These are phyloP conservation scores for Ormyrus nitidulus DNA, from an alignment of 2,888 invertebrate genomes.

Conservation along the genomic window DNA sequence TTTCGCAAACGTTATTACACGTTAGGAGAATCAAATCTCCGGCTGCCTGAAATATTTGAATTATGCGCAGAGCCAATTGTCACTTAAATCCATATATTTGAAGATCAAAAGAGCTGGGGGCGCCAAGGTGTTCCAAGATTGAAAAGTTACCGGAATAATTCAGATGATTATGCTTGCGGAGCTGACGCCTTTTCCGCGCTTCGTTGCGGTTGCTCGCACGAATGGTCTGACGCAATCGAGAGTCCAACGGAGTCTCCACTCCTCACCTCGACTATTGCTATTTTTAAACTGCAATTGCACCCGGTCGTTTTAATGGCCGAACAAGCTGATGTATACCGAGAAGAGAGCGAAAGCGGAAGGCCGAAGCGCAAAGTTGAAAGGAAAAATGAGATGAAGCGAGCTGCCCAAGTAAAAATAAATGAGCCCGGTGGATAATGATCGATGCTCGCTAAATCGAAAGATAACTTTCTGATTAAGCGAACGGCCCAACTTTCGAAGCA, in stretches of 20 bases:
- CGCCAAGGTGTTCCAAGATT: constrained; percentile 25
- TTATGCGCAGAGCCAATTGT: neutral
- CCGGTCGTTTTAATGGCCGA: constrained; percentile 71
- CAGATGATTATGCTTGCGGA: constrained; percentile 61
- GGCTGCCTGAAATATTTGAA: neutral
- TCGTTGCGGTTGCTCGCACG: constrained; percentile 22
- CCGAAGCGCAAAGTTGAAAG: constrained; percentile 4
- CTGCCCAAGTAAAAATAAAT: too few species aligned
- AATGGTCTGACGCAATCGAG: constrained; percentile 72
- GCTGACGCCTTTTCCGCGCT: constrained; percentile 59
- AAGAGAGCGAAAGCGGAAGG: constrained; percentile 18
- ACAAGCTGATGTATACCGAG: constrained; percentile 57
- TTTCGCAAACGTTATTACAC: too few species aligned
- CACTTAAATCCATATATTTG: neutral
- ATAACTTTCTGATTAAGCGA: neutral
- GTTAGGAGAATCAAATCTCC: too few species aligned
- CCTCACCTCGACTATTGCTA: constrained; percentile 66
- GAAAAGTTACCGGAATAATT: constrained; percentile 56
- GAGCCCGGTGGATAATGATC: neutral
- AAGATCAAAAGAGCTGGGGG: constrained; percentile 14
- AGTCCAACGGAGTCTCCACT: constrained; percentile 57
- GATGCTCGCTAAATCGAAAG: neutral
- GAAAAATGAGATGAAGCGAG: neutral
- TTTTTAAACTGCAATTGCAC: constrained; percentile 74
- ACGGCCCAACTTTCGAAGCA: too few species aligned